phyloP scores from a whole-genome alignment of 2,888 invertebrate genomes.

The Xylota segnis region DNA sequence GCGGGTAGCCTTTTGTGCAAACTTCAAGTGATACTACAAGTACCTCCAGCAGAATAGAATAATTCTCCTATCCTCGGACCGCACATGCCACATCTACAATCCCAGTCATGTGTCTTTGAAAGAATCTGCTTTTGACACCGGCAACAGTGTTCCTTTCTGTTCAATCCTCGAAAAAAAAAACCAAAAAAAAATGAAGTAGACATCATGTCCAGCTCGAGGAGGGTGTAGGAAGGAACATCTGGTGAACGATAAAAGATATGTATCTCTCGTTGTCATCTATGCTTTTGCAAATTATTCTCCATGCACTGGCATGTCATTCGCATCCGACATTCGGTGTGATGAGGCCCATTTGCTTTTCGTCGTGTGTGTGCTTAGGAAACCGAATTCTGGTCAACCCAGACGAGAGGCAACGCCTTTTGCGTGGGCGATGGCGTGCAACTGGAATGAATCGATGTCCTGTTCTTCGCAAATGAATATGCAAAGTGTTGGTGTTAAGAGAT shows the following conservation, averaged over 20 bases:
- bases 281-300: conserved; percentile 46
- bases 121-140: conserved; percentile 62
- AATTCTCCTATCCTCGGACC: conserved; percentile 14
- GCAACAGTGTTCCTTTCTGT: conserved; percentile 46
- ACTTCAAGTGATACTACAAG: conserved; percentile 42
- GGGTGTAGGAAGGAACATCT: conserved; percentile 13
- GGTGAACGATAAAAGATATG: conserved; percentile 44
- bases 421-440: not conserved
- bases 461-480: conserved; percentile 19
- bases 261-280: conserved; percentile 43
- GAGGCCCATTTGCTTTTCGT: conserved; percentile 7
- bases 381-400: conserved; percentile 4
- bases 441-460: not conserved
- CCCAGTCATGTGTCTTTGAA: conserved; percentile 50
- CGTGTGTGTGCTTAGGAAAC: not conserved
- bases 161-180: conserved; percentile 19
- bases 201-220: conserved; percentile 29
- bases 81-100: conserved; percentile 18
- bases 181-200: no score
- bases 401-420: not conserved
- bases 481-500: not conserved
- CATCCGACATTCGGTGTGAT: conserved; percentile 40
- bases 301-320: conserved; percentile 43
- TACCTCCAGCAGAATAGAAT: conserved; percentile 25
- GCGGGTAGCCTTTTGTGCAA: conserved; percentile 46